Conservation (phyloP, 2,888 invertebrate species). For the Drosophila putrida region DNA sequence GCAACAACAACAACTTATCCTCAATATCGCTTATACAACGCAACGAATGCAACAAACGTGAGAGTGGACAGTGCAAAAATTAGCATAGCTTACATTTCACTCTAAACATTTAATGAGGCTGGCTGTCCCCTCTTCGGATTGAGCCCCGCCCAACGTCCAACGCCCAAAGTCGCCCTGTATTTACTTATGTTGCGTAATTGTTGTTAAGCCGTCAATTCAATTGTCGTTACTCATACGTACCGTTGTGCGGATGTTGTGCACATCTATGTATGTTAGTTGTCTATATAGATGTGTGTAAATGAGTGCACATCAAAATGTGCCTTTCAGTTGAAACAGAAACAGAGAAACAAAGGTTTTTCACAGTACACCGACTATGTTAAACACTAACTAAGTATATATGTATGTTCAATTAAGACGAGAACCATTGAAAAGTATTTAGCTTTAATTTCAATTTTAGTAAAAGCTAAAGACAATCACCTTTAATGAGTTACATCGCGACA, state of each 20-base stretch:
- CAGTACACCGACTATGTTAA: conserved; percentile 3
- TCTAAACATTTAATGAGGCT: conserved; percentile 57
- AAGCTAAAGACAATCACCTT: too few species aligned
- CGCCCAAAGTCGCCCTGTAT: conserved; percentile 43
- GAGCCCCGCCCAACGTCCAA: neutral
- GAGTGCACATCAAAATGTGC: conserved; percentile 39
- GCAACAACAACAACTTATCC: conserved; percentile 28
- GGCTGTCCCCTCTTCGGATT: conserved; percentile 2
- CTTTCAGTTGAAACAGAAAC: conserved; percentile 19
- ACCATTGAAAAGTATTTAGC: too few species aligned
- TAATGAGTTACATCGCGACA: too few species aligned
- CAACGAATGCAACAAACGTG: conserved; percentile 36
- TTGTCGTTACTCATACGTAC: conserved; percentile 74
- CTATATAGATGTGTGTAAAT: conserved; percentile 26
- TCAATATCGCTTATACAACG: conserved; percentile 37
- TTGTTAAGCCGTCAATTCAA: conserved; percentile 74
- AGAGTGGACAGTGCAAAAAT: conserved; percentile 48
- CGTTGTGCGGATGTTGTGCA: conserved; percentile 59
- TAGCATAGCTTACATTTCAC: conserved; percentile 58
- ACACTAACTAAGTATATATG: neutral
- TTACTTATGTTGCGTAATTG: conserved; percentile 62
- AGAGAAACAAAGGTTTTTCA: neutral
- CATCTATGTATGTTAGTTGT: neutral
- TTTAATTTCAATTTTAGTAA: too few species aligned
- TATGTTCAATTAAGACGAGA: too few species aligned